phyloP scores from a whole-genome alignment of 2,888 invertebrate species.

The Nycteola revayana region DNA sequence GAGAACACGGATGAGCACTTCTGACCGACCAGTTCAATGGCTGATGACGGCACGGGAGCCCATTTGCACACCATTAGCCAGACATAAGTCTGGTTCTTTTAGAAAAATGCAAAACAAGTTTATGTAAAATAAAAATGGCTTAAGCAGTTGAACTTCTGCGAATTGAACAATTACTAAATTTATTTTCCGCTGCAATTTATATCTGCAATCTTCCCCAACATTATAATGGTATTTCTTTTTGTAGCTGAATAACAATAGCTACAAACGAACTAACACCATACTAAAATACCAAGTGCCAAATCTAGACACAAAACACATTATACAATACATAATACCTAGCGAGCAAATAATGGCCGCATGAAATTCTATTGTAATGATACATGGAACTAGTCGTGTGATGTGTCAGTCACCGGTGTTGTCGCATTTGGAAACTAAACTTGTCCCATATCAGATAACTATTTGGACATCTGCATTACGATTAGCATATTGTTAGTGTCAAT shows the following conservation, averaged over 20 bases:
- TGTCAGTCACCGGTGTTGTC: slow-evolving; percentile 61
- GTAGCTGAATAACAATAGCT: slow-evolving; percentile 50
- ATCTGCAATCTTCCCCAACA: slow-evolving; percentile 39
- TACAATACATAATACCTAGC: slow-evolving; percentile 54
- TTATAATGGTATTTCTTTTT: slow-evolving; percentile 40
- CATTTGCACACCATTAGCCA: slow-evolving; percentile 34
- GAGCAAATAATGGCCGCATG: slow-evolving; percentile 46
- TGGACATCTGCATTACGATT: slow-evolving; percentile 64
- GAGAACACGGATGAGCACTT: slow-evolving; percentile 68
- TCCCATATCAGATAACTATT: slow-evolving; percentile 68
- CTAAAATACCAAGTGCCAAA: slow-evolving; percentile 50
- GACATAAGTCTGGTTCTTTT: slow-evolving; percentile 34
- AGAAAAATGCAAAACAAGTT: slow-evolving; percentile 42
- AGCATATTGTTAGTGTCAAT: slow-evolving; percentile 64
- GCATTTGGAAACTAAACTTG: slow-evolving; percentile 57
- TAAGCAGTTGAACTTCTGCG: slow-evolving; percentile 40
- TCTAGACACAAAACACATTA: slow-evolving; percentile 53
- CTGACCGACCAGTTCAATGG: slow-evolving; percentile 56
- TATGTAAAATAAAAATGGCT: slow-evolving; percentile 34
- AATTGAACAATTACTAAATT: slow-evolving; percentile 39
- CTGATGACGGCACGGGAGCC: slow-evolving; percentile 61
- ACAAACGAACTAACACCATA: slow-evolving; percentile 56
- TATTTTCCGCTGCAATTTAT: slow-evolving; percentile 45
- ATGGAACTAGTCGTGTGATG: slow-evolving; percentile 40
- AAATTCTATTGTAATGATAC: slow-evolving; percentile 57